Base-by-base conservation (phyloP, 2,888 invertebrate species). In the Galeruca laticollis region DNA sequence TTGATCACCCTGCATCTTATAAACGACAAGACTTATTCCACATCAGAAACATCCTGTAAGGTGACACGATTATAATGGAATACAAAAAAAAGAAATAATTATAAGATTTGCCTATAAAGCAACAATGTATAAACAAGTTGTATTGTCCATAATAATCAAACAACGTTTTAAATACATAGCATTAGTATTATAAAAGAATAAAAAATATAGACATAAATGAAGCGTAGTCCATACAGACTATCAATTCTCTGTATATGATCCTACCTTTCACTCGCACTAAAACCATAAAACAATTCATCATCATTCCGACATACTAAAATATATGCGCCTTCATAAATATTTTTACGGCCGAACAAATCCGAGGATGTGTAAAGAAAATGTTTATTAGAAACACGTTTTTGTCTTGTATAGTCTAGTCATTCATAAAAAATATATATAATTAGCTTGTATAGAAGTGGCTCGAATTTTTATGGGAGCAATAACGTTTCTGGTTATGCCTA, bases 381-480 rank as follows among this genome's bases (percentile, higher is more conserved):
- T 68, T 68, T 68, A 68, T 68, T 68, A 57, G 63, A 68, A 68
- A 68, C 68, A 68, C 62, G 63, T 68, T 68, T 68, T 40, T 63
- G 51, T 68, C 35, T 57, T 57, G 35, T 49, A 47, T 49, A 63
- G 49, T 63, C 49, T 37, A 21, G 26, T 59, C 59, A 68, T 63
- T 68, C 61, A 68, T 68, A 63, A 68, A 61, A 68, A 68, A 18
- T 57, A 26, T 18, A 18, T 35, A 59, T 68, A 68, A 68, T 68
- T 62, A 68, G 63, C 26, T 21, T 31, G 51, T 65, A 18, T 43
- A 9, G 18, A 43, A 31, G 31, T 18, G 33, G 31, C n/a, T 47
- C 20, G 47, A 56, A 43, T 43, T 47, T 65, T 65, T 57, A 65
- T 57, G 64, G 5, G 47, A 65, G 49, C 35, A 21, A 47, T 65